Conservation (phyloP, 2,113 vertebrate genomes). For the Hipposideros armiger region DNA sequence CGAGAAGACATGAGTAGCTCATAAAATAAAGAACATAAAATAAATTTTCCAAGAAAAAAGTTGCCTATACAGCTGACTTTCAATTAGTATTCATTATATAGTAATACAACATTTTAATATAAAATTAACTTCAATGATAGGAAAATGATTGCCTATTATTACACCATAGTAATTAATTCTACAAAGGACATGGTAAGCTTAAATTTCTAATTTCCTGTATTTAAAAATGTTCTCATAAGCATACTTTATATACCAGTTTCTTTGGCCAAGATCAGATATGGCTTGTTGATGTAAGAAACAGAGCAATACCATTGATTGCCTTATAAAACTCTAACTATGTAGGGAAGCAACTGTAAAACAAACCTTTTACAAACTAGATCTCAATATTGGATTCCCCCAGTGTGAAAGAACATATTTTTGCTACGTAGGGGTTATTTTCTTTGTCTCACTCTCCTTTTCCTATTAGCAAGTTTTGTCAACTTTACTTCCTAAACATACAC, state of each 20-base stretch:
- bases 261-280: neutral
- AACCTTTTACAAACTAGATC: neutral
- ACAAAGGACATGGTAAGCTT: neutral
- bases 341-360: neutral
- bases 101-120: neutral
- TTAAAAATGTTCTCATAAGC: neutral
- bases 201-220: constrained; percentile 7
- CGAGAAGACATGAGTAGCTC: neutral
- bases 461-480: neutral
- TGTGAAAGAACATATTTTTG: constrained; percentile 24
- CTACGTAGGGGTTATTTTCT: neutral
- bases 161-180: neutral
- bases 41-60: neutral
- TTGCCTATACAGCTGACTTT: neutral
- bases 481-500: neutral
- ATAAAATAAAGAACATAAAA: neutral
- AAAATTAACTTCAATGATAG: constrained; percentile 28
- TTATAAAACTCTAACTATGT: neutral
- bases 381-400: neutral
- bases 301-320: neutral
- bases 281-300: neutral
- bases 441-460: neutral
- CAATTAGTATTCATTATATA: neutral
- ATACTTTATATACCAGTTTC: neutral
- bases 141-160: neutral